Percentiles rank a stretch among this genome's conserved stretches.
Evolutionary conservation across 2,888 invertebrate species (phyloP).

Genomic region (Selenia dentaria): DNA sequence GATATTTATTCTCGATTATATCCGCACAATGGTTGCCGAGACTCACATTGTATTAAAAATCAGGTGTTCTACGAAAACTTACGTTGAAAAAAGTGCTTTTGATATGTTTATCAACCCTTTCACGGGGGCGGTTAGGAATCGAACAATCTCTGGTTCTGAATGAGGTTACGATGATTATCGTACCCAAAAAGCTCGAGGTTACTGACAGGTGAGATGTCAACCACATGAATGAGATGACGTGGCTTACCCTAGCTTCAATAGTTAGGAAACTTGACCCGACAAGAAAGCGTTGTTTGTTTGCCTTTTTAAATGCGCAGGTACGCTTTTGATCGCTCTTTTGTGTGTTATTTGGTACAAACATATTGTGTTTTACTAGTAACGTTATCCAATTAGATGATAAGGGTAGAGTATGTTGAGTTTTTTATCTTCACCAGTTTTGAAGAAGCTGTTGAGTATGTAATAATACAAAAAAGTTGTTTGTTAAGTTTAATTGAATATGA

Average conservation of each 20-base stretch:
- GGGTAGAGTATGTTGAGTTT: not conserved
- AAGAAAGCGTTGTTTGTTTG: slow-evolving; percentile 49
- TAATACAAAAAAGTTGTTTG: too few species aligned
- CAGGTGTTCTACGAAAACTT: slow-evolving; percentile 64
- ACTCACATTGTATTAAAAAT: slow-evolving; percentile 66
- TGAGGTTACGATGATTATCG: slow-evolving; percentile 73
- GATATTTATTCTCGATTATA: slow-evolving; percentile 72
- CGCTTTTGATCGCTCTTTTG: slow-evolving; percentile 45
- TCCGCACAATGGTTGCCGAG: slow-evolving; percentile 59
- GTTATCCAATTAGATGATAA: slow-evolving; percentile 7
- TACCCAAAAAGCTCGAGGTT: slow-evolving; percentile 70
- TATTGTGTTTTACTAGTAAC: slow-evolving; percentile 9
- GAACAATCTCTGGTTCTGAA: slow-evolving; percentile 68
- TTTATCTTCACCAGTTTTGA: too few species aligned
- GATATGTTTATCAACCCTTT: slow-evolving; percentile 83
- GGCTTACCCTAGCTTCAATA: slow-evolving; percentile 36
- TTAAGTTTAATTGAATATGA: too few species aligned
- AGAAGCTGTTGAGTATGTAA: too few species aligned
- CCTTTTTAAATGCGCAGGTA: slow-evolving; percentile 44
- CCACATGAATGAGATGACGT: slow-evolving; percentile 50
- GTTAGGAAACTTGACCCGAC: slow-evolving; percentile 66
- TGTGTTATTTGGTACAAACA: slow-evolving; percentile 39
- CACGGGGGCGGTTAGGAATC: slow-evolving; percentile 64
- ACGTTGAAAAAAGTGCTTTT: slow-evolving; percentile 59
- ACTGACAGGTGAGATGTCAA: slow-evolving; percentile 82